Evolutionary conservation across 2,113 vertebrate species (phyloP), one percentile per base, ranked within the genome.

Genomic region (Brachypteracias leptosomus): DNA sequence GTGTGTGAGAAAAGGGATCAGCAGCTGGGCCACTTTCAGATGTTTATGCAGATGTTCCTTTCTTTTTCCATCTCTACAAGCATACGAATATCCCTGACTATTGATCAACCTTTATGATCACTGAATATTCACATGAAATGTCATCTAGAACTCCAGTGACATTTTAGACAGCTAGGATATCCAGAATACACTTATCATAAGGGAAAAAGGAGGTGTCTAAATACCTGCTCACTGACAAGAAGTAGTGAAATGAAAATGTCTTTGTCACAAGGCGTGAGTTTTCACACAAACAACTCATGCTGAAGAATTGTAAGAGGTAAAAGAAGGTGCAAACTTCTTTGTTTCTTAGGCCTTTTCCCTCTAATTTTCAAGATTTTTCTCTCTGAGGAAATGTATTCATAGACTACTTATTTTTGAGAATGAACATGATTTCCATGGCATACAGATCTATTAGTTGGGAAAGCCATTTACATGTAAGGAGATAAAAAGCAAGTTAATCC

Each of bases 171-270:
- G 16, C 17, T 44, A 7, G 1, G 24, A 44, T 55, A 88, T 36
- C 36, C 24, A 66, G 24, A 72, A 52, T 44, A 55, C 19, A 83
- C 10, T 22, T 4, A 74, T 5, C 4, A 16, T 61, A 47, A 4
- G 3, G 2, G 6, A 58, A 62, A 22, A 17, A 25, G 40, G 18
- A 33, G 40, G 29, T 65, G 29, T 19, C 40, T 44, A 21, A 42
- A 42, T 10, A 57, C 2, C 9, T 66, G 3, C 6, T 24, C 7
- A 4, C 2, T 1, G 1, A 15, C 13, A 17, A 16, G 5, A 66
- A 75, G 6, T 2, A 33, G n/a, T 16, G 9, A 21, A 49, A 68
- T 40, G 0, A 28, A 42, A 42, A 11, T 42, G 42, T 42, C 42
- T 42, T 42, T 42, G 15, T 42, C 42, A 11, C 42, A 42, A 42